Percentiles rank a stretch among this genome's conserved stretches.
Evolutionary conservation across 2,113 vertebrate species (phyloP).

Genomic region (Grammomys surdaster): DNA sequence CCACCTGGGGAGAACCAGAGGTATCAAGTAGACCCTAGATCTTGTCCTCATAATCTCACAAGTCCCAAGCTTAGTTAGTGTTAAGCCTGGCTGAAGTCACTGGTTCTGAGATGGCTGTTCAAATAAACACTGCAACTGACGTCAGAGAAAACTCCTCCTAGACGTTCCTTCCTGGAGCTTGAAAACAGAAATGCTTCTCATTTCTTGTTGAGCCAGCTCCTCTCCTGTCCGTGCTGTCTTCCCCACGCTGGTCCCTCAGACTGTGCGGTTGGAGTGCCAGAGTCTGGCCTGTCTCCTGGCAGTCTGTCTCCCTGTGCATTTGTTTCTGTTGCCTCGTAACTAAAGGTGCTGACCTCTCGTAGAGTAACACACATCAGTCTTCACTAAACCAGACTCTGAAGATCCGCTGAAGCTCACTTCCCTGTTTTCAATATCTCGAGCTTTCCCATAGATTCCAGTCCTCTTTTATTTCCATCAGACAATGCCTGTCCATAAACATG

Average conservation of each 20-base stretch:
- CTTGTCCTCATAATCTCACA: background rate
- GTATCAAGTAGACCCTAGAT: background rate
- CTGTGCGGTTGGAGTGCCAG: too few species aligned
- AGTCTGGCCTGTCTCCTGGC: background rate
- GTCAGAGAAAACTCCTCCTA: background rate
- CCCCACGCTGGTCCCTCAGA: background rate
- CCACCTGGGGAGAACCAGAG: background rate
- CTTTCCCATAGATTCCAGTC: background rate
- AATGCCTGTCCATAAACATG: rapidly evolving
- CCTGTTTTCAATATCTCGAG: background rate
- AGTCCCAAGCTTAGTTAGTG: background rate
- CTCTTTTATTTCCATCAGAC: background rate
- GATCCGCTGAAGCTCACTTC: background rate
- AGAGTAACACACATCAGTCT: rapidly evolving
- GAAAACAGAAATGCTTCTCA: background rate
- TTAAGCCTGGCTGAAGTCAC: background rate
- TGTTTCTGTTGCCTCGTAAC: background rate
- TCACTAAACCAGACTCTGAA: background rate
- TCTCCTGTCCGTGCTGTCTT: background rate
- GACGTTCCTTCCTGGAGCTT: background rate
- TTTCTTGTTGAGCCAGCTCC: background rate
- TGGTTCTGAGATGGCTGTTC: background rate
- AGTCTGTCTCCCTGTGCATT: background rate
- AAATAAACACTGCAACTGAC: background rate
- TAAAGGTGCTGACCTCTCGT: background rate